Evolutionary conservation across 2,888 invertebrate species (phyloP).

Genomic region (Aspidiotus destructor): DNA sequence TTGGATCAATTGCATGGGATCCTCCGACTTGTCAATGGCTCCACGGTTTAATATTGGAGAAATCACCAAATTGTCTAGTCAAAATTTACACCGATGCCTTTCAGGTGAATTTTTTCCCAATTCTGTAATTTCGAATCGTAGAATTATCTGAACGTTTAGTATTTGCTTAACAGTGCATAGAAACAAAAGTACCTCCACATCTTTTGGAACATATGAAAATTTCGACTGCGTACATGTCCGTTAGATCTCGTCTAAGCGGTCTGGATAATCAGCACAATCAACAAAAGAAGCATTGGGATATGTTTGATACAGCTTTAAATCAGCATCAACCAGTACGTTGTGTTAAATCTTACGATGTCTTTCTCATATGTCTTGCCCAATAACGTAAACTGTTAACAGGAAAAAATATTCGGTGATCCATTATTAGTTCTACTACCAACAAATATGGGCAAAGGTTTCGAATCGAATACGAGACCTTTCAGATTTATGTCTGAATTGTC

Average conservation of each 20-base stretch:
- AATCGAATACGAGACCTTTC: slow-evolving; percentile 46
- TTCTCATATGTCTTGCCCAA: not conserved
- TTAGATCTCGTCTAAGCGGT: slow-evolving; percentile 16
- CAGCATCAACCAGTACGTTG: slow-evolving; percentile 53
- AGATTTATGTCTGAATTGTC: slow-evolving; percentile 62
- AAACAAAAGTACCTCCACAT: slow-evolving; percentile 29
- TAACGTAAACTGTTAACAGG: slow-evolving; percentile 41
- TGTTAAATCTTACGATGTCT: not conserved
- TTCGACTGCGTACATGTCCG: slow-evolving; percentile 20
- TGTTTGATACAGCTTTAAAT: slow-evolving; percentile 49
- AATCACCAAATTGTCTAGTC: slow-evolving; percentile 51
- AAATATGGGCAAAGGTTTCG: slow-evolving; percentile 39
- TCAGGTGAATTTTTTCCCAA: slow-evolving; percentile 47
- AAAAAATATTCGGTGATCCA: slow-evolving; percentile 59
- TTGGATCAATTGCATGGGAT: slow-evolving; percentile 65
- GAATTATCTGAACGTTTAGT: not conserved
- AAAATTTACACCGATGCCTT: slow-evolving; percentile 66
- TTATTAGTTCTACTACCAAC: slow-evolving; percentile 56
- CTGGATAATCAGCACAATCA: slow-evolving; percentile 7
- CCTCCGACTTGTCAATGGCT: slow-evolving; percentile 64
- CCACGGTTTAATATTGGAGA: slow-evolving; percentile 58
- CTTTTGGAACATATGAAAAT: slow-evolving; percentile 23
- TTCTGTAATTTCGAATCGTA: not conserved
- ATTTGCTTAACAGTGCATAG: slow-evolving; percentile 13
- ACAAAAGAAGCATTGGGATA: slow-evolving; percentile 54